Conservation (phyloP, 2,113 vertebrate genomes). For the Phalacrocorax pelagicus region DNA sequence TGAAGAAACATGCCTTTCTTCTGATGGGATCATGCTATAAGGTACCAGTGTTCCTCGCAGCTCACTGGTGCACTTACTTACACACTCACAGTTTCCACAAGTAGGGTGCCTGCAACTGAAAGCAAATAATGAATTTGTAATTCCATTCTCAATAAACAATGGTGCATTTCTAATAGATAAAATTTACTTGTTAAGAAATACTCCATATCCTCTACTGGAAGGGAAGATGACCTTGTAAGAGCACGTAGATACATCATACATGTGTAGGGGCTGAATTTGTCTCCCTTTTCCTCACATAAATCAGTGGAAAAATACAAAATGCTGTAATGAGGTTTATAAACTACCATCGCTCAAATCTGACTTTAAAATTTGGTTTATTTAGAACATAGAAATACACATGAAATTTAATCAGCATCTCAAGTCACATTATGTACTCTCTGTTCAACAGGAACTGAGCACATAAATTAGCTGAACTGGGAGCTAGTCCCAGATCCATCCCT, state of each 20-base stretch:
- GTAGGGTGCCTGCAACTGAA: background rate
- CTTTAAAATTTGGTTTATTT: constrained; percentile 79
- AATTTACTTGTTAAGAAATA: background rate
- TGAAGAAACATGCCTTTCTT: background rate
- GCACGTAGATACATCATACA: background rate
- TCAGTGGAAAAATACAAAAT: constrained; percentile 74
- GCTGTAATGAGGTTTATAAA: constrained; percentile 66
- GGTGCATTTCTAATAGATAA: background rate
- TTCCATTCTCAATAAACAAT: background rate
- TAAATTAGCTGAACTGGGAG: constrained; percentile 55
- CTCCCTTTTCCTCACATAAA: constrained; percentile 58
- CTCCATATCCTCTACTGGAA: background rate
- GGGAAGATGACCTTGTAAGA: constrained; percentile 49
- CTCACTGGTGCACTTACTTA: background rate
- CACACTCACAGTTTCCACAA: background rate
- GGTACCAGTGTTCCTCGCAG: background rate
- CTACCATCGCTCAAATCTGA: constrained; percentile 70
- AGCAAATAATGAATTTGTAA: background rate
- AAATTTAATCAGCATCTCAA: constrained; percentile 73
- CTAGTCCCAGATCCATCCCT: constrained; percentile 54
- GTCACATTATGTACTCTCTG: constrained; percentile 62
- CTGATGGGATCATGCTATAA: background rate
- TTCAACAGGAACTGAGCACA: constrained; percentile 52
- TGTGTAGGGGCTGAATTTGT: constrained; percentile 31
- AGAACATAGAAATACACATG: constrained; percentile 65